phyloP scores from a whole-genome alignment of 1,140 invertebrate genomes.

The Zophobas morio region DNA sequence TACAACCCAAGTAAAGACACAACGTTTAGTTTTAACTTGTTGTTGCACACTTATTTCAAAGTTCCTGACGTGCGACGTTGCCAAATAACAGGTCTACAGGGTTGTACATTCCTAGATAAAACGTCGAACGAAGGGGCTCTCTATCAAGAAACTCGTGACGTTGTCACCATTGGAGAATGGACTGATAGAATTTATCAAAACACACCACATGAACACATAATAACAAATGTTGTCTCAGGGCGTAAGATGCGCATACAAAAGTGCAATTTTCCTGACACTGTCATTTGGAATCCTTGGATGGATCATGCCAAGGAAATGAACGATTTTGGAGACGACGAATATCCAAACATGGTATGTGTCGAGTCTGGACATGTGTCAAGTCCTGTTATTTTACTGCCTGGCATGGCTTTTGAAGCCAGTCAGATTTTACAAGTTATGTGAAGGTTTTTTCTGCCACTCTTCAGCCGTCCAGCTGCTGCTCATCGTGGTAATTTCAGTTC shows the following conservation, averaged over 20 bases:
- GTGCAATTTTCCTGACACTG: conserved; percentile 94
- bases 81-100: conserved; percentile 91
- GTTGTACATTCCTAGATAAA: conserved; percentile 94
- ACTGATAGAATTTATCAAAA: conserved; percentile 95
- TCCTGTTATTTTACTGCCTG: conserved; percentile 87
- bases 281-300: conserved; percentile 97
- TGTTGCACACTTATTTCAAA: conserved; percentile 96
- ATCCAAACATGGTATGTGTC: conserved; percentile 95
- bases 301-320: conserved; percentile 92
- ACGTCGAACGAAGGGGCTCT: conserved; percentile 83
- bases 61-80: conserved; percentile 92
- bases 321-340: conserved; percentile 96
- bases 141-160: conserved; percentile 89
- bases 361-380: conserved; percentile 91
- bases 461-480: conserved; percentile 42
- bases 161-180: conserved; percentile 91
- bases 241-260: conserved; percentile 93
- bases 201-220: conserved; percentile 92
- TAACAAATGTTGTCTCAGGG: conserved; percentile 92
- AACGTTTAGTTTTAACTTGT: conserved; percentile 92
- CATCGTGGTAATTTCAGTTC: conserved; percentile 12
- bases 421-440: conserved; percentile 84
- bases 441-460: conserved; percentile 49
- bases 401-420: conserved; percentile 90
- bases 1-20: conserved; percentile 93